These are phyloP conservation scores for Malurus cyaneus DNA, from an alignment of 2,113 vertebrate species.

Conservation along the genomic window DNA sequence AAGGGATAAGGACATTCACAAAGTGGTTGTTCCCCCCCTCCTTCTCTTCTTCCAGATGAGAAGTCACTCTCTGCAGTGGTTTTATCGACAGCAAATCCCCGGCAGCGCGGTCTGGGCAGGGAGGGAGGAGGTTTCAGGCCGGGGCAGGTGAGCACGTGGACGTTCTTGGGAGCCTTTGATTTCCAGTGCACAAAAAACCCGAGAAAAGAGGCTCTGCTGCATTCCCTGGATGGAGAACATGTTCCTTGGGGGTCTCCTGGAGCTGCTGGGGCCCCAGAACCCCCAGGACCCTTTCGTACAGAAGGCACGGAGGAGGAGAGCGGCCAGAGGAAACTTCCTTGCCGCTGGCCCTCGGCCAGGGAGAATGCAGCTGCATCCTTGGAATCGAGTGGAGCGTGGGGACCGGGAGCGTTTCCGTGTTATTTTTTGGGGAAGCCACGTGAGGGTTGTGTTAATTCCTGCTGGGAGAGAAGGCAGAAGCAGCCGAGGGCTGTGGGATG, in stretches of 20 bases:
- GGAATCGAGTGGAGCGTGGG: constrained; percentile 33
- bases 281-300: not conserved
- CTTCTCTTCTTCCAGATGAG: not conserved
- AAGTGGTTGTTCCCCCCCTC: fast-evolving
- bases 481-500: not conserved
- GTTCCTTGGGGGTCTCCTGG: fast-evolving
- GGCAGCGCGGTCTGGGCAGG: not conserved
- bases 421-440: constrained; percentile 17
- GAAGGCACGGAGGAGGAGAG: not conserved
- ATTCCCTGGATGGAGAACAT: fast-evolving
- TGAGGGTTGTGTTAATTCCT: constrained; percentile 47
- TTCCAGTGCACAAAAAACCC: not conserved
- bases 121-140: not conserved
- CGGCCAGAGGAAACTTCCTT: not conserved
- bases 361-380: constrained; percentile 54
- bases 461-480: not conserved
- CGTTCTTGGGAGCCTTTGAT: not conserved
- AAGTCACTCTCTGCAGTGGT: not conserved
- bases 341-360: not conserved
- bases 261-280: fast-evolving
- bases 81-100: not conserved
- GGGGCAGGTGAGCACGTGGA: not conserved
- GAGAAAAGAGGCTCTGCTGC: not conserved
- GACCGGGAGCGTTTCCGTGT: not conserved
- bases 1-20: not conserved